phyloP scores from a whole-genome alignment of 2,113 vertebrate species.

The Actinemys pallida region DNA sequence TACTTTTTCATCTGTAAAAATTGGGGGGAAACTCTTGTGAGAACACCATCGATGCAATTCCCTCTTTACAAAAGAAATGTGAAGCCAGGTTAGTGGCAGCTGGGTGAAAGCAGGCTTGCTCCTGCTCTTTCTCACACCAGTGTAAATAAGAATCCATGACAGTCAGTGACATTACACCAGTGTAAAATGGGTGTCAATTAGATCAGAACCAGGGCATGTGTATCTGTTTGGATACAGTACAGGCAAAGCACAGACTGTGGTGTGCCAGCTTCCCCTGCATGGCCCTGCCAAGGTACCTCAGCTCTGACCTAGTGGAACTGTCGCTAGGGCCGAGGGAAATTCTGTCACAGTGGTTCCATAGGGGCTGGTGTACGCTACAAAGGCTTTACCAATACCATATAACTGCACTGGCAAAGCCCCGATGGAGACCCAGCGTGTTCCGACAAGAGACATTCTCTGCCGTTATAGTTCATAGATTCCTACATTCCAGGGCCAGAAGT shows the following conservation, averaged over 20 bases:
- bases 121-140: not conserved
- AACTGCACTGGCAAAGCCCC: not conserved
- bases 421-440: too few species aligned
- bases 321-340: not conserved
- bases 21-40: not conserved
- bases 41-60: not conserved
- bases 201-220: not conserved
- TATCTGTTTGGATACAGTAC: not conserved
- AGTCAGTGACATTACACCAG: not conserved
- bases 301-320: not conserved
- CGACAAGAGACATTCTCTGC: not conserved
- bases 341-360: not conserved
- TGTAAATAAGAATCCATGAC: not conserved
- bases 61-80: not conserved
- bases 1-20: not conserved
- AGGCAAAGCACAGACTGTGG: not conserved
- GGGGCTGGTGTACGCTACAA: not conserved
- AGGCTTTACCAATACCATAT: not conserved
- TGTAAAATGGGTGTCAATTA: not conserved
- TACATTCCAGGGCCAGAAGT: not conserved
- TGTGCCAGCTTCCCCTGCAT: not conserved
- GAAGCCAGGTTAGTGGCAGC: not conserved
- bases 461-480: not conserved
- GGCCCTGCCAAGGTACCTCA: not conserved
- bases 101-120: accelerated